A percentile compares a stretch with the other conserved stretches of the same genome.
Conservation (phyloP, 2,797 vertebrate species). For the Odontamblyopus rebecca region DNA sequence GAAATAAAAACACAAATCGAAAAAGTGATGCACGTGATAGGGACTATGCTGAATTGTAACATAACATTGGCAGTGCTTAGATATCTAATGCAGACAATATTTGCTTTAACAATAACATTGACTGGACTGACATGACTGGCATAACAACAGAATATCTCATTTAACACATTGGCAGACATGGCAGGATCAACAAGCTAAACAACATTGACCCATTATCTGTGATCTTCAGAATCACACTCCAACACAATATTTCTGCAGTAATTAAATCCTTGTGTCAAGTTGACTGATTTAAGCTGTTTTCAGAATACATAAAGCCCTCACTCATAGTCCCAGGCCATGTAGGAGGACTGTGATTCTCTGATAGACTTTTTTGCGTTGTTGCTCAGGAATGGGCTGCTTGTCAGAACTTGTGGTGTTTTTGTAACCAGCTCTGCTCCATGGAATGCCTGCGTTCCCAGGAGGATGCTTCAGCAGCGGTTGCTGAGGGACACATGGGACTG, state of each 20-base stretch:
- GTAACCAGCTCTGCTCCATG: slow-evolving; percentile 57
- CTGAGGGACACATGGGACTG: slow-evolving; percentile 45
- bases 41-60: too few relatives aligned
- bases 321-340: slow-evolving; percentile 15
- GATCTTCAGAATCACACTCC: not conserved
- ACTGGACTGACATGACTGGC: not conserved
- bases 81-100: too few relatives aligned
- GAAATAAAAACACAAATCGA: too few relatives aligned
- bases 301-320: not conserved
- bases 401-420: slow-evolving; percentile 71
- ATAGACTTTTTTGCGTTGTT: slow-evolving; percentile 48
- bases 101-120: not conserved
- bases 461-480: slow-evolving; percentile 57
- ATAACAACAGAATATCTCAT: not conserved
- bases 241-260: not conserved
- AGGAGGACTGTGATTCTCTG: slow-evolving; percentile 37
- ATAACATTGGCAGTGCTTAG: too few relatives aligned
- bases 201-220: not conserved
- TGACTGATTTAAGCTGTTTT: slow-evolving; percentile 7
- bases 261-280: not conserved
- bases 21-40: too few relatives aligned
- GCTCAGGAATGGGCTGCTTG: slow-evolving; percentile 68
- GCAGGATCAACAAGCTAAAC: not conserved
- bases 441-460: slow-evolving; percentile 70
- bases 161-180: not conserved